Evolutionary conservation across 2,113 vertebrate genomes (phyloP).

Genomic region (Ageneiosus marmoratus): DNA sequence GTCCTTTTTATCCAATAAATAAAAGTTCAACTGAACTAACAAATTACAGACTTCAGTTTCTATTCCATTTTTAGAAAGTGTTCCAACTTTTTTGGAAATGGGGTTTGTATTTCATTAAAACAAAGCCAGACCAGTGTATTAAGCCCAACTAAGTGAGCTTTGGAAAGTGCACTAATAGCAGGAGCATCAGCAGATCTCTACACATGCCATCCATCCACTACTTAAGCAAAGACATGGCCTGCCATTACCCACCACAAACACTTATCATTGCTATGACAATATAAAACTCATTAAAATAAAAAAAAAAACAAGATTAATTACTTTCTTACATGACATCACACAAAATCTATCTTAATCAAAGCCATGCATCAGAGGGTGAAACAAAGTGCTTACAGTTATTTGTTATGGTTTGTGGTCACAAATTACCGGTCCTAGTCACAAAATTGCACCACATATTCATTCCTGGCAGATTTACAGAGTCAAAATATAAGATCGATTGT

Average conservation of each 20-base stretch:
- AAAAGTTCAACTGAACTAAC: too few relatives aligned
- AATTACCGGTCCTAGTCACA: conserved; percentile 27
- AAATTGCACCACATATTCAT: conserved; percentile 63
- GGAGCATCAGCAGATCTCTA: conserved; percentile 54
- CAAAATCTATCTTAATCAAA: conserved; percentile 68
- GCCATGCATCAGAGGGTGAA: conserved; percentile 29
- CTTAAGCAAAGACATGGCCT: conserved; percentile 58
- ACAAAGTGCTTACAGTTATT: conserved; percentile 38
- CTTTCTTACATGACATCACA: conserved; percentile 52
- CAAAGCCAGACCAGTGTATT: background rate
- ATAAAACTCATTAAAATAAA: conserved; percentile 64
- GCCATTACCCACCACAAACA: conserved; percentile 58
- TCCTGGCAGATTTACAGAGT: conserved; percentile 58
- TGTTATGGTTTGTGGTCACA: conserved; percentile 46
- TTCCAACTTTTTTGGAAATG: too few relatives aligned
- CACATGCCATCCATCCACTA: conserved; percentile 46
- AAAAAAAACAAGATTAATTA: conserved; percentile 65
- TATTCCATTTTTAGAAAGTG: too few relatives aligned
- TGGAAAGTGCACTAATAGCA: conserved; percentile 48
- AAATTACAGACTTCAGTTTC: too few relatives aligned
- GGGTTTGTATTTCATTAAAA: background rate
- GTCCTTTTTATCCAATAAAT: too few relatives aligned
- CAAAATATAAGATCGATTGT: conserved; percentile 59
- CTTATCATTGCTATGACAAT: conserved; percentile 63
- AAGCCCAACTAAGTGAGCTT: conserved; percentile 2